These are phyloP conservation scores for Cosmopolites sordidus DNA, from an alignment of 2,888 invertebrate genomes.

Conservation along the genomic window DNA sequence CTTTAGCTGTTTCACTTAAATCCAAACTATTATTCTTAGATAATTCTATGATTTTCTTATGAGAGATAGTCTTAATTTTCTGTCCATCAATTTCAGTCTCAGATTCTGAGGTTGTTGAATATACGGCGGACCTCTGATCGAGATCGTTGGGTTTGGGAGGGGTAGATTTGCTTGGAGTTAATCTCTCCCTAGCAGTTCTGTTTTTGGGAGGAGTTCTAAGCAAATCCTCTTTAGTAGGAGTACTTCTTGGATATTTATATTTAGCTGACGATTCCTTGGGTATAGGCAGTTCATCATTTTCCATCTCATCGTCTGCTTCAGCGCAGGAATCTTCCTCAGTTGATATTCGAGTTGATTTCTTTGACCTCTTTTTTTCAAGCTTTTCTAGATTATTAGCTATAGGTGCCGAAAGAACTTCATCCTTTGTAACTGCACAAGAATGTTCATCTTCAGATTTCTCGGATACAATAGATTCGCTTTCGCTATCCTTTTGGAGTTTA, in stretches of 20 bases:
- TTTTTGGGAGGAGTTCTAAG: constrained; percentile 26
- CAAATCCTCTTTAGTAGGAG: constrained; percentile 45
- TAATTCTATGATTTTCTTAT: constrained; percentile 43
- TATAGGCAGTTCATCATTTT: constrained; percentile 57
- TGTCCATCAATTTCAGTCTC: constrained; percentile 50
- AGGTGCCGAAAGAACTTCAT: constrained; percentile 17
- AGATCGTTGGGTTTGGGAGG: constrained; percentile 23
- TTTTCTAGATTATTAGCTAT: constrained; percentile 3
- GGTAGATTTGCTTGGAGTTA: constrained; percentile 20
- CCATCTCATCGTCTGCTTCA: constrained; percentile 66
- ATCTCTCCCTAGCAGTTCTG: constrained; percentile 18
- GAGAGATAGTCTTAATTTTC: constrained; percentile 48
- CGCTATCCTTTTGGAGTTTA: constrained; percentile 36
- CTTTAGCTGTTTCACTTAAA: constrained; percentile 26
- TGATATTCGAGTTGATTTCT: constrained; percentile 45
- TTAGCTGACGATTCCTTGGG: constrained; percentile 50
- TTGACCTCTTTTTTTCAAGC: constrained; percentile 34
- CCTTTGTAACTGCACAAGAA: constrained; percentile 13
- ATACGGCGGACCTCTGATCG: constrained; percentile 35
- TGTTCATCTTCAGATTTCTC: constrained; percentile 44
- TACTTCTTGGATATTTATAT: constrained; percentile 38
- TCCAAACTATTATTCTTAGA: constrained; percentile 25
- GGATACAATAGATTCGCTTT: constrained; percentile 40
- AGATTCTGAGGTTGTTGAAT: constrained; percentile 46
- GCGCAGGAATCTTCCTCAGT: constrained; percentile 61